A percentile compares a stretch with the other conserved stretches of the same genome.
Conservation (phyloP, 2,797 vertebrate species). For the Rhyacichthys aspro region DNA sequence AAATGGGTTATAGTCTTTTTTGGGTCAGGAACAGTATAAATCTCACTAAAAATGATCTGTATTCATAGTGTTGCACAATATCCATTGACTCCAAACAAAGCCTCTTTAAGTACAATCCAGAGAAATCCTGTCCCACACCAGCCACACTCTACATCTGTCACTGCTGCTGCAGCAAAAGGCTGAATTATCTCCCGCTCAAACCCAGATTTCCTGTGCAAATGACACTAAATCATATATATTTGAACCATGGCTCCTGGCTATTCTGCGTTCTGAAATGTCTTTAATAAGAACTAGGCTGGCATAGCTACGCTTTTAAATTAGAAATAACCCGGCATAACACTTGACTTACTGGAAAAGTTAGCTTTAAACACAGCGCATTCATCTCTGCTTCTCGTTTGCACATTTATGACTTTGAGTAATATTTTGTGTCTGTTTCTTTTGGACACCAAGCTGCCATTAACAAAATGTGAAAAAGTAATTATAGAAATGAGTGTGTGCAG, state of each 20-base stretch:
- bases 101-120: slow-evolving; percentile 9
- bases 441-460: slow-evolving; percentile 39
- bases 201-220: slow-evolving; percentile 76
- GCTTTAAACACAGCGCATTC: slow-evolving; percentile 77
- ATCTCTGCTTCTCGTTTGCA: slow-evolving; percentile 72
- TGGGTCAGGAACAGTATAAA: neutral
- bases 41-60: slow-evolving; percentile 23
- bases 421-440: slow-evolving; percentile 6
- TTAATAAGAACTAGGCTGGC: slow-evolving; percentile 77
- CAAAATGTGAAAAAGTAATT: slow-evolving; percentile 63
- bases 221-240: slow-evolving; percentile 78
- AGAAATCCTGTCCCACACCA: slow-evolving; percentile 21
- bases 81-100: slow-evolving; percentile 29
- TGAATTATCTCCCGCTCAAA: slow-evolving; percentile 73
- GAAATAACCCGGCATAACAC: slow-evolving; percentile 72
- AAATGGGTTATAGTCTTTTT: neutral
- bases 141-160: slow-evolving; percentile 51
- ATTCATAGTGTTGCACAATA: slow-evolving; percentile 19
- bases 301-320: slow-evolving; percentile 79
- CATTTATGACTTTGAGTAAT: slow-evolving; percentile 52
- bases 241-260: slow-evolving; percentile 78
- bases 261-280: slow-evolving; percentile 76
- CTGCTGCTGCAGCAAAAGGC: slow-evolving; percentile 46
- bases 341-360: slow-evolving; percentile 78
- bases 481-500: slow-evolving; percentile 54